Percentiles rank a stretch among this genome's conserved stretches.
These are phyloP conservation scores for Muscicapa striata DNA, from an alignment of 2,797 vertebrate genomes.

Conservation along the genomic window DNA sequence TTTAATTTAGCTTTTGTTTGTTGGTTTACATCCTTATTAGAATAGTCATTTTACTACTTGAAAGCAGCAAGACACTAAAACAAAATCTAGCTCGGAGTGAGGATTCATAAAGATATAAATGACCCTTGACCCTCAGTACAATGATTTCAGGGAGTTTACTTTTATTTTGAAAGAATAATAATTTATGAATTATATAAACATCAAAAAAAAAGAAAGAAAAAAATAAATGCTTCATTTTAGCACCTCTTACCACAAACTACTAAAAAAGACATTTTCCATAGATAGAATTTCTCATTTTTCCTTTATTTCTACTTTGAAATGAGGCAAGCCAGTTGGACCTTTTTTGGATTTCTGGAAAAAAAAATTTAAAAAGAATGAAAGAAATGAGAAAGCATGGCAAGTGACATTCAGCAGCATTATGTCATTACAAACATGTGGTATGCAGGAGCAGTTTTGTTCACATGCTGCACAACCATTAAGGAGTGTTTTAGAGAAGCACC, in stretches of 20 bases:
- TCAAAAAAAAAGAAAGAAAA: not conserved
- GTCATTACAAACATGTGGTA: not conserved
- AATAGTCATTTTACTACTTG: not conserved
- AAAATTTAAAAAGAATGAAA: rapidly evolving
- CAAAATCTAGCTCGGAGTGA: not conserved
- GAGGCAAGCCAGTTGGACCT: not conserved
- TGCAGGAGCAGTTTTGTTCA: not conserved
- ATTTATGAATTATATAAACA: not conserved
- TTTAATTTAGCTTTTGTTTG: not conserved
- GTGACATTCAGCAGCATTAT: not conserved
- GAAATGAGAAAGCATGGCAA: not conserved
- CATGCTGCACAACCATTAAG: not conserved
- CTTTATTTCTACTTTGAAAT: not conserved
- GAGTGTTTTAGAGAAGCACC: not conserved
- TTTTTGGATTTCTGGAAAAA: rapidly evolving
- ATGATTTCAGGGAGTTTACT: not conserved
- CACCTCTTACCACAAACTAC: not conserved
- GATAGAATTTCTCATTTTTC: not conserved
- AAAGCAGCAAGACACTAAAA: not conserved
- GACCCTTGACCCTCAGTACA: not conserved
- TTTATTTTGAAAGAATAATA: not conserved
- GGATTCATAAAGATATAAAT: not conserved
- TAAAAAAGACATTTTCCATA: not conserved
- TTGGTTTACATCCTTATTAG: not conserved
- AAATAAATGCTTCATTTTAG: not conserved